Conservation (phyloP, 2,888 invertebrate species). For the Digitonthophagus gazella region DNA sequence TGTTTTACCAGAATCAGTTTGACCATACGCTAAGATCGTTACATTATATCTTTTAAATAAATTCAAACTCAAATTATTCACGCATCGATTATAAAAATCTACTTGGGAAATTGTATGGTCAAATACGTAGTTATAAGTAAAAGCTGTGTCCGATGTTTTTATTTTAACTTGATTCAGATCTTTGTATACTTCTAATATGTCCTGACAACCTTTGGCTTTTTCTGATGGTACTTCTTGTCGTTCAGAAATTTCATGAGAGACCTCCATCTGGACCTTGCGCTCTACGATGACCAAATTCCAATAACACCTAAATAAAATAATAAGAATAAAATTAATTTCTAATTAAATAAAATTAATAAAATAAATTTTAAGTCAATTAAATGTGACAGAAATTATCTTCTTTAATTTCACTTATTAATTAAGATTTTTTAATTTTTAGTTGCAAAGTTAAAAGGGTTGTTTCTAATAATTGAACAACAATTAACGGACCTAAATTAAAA, state of each 20-base stretch:
- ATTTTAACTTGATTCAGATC: constrained; percentile 70
- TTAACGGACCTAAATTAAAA: constrained; percentile 63
- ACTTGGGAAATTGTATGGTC: constrained; percentile 67
- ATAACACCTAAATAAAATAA: too few relatives aligned
- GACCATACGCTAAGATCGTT: constrained; percentile 92
- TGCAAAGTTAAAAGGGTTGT: constrained; percentile 94
- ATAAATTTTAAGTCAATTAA: constrained; percentile 90
- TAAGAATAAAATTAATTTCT: too few relatives aligned
- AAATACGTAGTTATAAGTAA: constrained; percentile 84
- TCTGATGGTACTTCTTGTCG: constrained; percentile 77
- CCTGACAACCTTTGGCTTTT: constrained; percentile 69
- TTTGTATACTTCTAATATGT: constrained; percentile 66
- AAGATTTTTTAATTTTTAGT: too few relatives aligned
- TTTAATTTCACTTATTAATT: too few relatives aligned
- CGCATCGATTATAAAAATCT: constrained; percentile 70
- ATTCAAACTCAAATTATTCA: constrained; percentile 67
- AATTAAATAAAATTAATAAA: too few relatives aligned
- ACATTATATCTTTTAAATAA: constrained; percentile 88
- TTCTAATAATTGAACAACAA: constrained; percentile 92
- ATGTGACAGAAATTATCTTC: too few relatives aligned
- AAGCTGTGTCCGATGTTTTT: constrained; percentile 64
- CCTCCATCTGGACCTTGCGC: constrained; percentile 99
- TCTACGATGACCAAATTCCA: constrained; percentile 95
- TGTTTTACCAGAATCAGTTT: constrained; percentile 91
- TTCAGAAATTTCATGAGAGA: too few relatives aligned